Base-by-base conservation (phyloP, 1,140 invertebrate genomes). In the Maconellicoccus hirsutus region DNA sequence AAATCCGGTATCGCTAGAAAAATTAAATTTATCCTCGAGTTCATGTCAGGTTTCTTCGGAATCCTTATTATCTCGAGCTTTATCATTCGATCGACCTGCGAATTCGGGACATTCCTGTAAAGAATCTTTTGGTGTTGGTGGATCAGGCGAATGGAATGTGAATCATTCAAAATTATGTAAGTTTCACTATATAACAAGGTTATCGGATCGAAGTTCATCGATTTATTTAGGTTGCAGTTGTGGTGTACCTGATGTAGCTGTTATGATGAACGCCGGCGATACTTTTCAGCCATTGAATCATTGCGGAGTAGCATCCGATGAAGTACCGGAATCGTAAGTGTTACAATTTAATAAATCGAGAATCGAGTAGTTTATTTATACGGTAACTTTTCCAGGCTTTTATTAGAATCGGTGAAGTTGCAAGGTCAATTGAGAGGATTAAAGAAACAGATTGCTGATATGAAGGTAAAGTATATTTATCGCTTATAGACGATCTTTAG, bases 111-210 rank as follows among this genome's bases (percentile, higher is more conserved):
- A 52, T 16, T 8, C 42, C 16, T 52, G 42, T 19, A 19, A 52
- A 52, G 42, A 52, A 8, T 16, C 42, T 52, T 52, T 8, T 16
- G 2, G 6, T 52, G n/a, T 4, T 14, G n/a, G 8, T 66, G 61
- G 25, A 3, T 2, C 19, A 10, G 61, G 22, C 3, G 21, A 66
- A 4, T 66, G 61, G 61, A 66, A 66, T 19, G 21, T 66, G 10
- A 66, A 66, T 26, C 25, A 66, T 66, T 66, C 61, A 2, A 66
- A 66, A 66, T 66, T 66, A 66, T 66, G 61, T 66, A 66, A 16
- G 61, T 26, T 19, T 6, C 4, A 22, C n/a, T 4, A 19, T 19
- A 4, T 59, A 42, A 59, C 21, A 22, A 33, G 29, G 12, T 33
- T n/a, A n/a, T n/a, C 39, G n/a, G n/a, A n/a, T 42, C 39, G n/a